Percentiles rank a stretch among this genome's conserved stretches.
These are phyloP conservation scores for Doris montereyensis DNA, from an alignment of 2,888 invertebrate genomes.

Conservation along the genomic window DNA sequence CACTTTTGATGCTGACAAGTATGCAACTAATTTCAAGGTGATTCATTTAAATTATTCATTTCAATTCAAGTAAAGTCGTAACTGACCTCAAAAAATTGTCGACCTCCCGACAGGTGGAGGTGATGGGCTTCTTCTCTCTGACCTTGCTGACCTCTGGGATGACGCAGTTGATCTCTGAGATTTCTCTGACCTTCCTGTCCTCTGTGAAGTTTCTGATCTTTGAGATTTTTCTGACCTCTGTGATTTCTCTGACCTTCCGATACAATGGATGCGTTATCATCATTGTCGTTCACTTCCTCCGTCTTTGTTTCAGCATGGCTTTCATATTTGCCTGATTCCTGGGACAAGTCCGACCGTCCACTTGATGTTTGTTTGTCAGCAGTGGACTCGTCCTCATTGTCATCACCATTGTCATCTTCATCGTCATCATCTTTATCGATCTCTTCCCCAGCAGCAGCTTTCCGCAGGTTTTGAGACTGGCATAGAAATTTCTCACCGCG, in stretches of 20 bases:
- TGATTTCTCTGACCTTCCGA: too few species aligned
- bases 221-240: background rate
- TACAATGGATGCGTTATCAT: too few species aligned
- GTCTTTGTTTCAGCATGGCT: too few species aligned
- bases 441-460: constrained; percentile 43
- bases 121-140: background rate
- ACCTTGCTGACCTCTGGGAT: constrained; percentile 5
- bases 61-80: too few species aligned
- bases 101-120: background rate
- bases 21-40: too few species aligned
- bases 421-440: constrained; percentile 15
- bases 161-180: background rate
- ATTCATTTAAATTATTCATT: too few species aligned
- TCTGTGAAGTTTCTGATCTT: background rate
- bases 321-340: too few species aligned
- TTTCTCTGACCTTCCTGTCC: background rate
- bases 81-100: background rate
- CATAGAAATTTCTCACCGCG: constrained; percentile 62
- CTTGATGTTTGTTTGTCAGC: constrained; percentile 59
- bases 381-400: constrained; percentile 59
- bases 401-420: background rate
- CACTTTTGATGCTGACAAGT: too few species aligned
- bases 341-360: background rate
- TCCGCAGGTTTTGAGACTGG: constrained; percentile 63
- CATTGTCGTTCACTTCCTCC: too few species aligned